Percentiles rank a stretch among this genome's conserved stretches.
Conservation (phyloP, 2,888 invertebrate species). For the Lycaena phlaeas region DNA sequence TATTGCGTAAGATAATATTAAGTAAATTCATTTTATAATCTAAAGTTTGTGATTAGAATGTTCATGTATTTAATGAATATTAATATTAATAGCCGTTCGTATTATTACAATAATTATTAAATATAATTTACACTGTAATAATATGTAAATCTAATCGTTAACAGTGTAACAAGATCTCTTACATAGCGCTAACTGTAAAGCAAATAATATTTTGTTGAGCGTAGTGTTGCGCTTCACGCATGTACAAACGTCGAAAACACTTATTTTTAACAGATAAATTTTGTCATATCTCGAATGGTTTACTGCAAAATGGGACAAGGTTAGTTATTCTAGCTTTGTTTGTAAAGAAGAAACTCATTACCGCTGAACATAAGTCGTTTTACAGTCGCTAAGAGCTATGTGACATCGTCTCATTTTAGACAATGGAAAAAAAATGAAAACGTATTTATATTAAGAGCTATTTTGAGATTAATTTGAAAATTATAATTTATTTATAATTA, state of each 20-base stretch:
- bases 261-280: conserved; percentile 11
- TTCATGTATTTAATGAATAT: too few relatives aligned
- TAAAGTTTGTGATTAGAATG: too few relatives aligned
- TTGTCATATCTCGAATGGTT: conserved; percentile 24
- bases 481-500: too few relatives aligned
- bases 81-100: too few relatives aligned
- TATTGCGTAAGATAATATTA: too few relatives aligned
- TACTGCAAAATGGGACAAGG: conserved; percentile 31
- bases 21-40: too few relatives aligned
- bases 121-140: too few relatives aligned
- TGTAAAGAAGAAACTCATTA: conserved; percentile 40
- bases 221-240: not conserved
- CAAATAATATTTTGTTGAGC: conserved; percentile 14
- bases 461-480: too few relatives aligned
- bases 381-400: conserved; percentile 13
- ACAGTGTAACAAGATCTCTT: conserved; percentile 6
- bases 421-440: not conserved
- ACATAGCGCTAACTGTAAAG: conserved; percentile 14
- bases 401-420: not conserved
- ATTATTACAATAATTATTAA: too few relatives aligned
- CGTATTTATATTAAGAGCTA: too few relatives aligned
- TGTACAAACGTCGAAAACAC: not conserved
- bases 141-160: conserved; percentile 1
- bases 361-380: conserved; percentile 31
- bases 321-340: conserved; percentile 36